phyloP scores from a whole-genome alignment of 1,140 invertebrate species.

The Ruditapes philippinarum region DNA sequence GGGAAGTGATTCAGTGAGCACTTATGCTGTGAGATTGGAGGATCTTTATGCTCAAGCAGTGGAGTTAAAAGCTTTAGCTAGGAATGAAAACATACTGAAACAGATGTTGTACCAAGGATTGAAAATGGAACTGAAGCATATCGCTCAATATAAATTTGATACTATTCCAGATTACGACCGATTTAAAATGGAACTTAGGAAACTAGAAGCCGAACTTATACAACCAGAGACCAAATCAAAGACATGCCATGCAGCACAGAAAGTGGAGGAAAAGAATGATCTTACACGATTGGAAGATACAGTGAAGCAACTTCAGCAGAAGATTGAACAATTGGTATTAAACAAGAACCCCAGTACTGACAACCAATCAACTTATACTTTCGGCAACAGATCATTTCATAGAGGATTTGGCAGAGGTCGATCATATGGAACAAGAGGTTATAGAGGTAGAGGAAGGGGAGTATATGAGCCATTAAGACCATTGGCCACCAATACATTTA shows the following conservation, averaged over 20 bases:
- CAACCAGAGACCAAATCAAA: not conserved
- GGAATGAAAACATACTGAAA: slow-evolving; percentile 5
- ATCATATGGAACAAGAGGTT: no score
- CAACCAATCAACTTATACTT: not conserved
- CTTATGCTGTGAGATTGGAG: not conserved
- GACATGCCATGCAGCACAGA: not conserved
- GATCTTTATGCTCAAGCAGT: slow-evolving; percentile 38
- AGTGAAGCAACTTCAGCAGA: not conserved
- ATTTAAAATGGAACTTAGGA: slow-evolving; percentile 40
- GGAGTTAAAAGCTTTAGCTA: not conserved
- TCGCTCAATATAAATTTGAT: not conserved
- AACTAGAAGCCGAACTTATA: not conserved
- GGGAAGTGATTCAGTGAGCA: not conserved
- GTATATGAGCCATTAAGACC: not conserved
- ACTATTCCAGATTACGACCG: not conserved
- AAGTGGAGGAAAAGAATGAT: not conserved
- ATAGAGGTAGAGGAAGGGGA: slow-evolving; percentile 18
- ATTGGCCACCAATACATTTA: not conserved
- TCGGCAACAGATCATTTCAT: not conserved
- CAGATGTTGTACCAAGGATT: not conserved
- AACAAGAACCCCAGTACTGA: not conserved
- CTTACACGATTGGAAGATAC: not conserved
- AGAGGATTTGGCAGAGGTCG: not conserved
- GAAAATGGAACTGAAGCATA: not conserved
- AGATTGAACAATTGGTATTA: not conserved